Evolutionary conservation across 2,888 invertebrate species (phyloP), one percentile per base, ranked within the genome.

Genomic region (Oxytorus armatus): DNA sequence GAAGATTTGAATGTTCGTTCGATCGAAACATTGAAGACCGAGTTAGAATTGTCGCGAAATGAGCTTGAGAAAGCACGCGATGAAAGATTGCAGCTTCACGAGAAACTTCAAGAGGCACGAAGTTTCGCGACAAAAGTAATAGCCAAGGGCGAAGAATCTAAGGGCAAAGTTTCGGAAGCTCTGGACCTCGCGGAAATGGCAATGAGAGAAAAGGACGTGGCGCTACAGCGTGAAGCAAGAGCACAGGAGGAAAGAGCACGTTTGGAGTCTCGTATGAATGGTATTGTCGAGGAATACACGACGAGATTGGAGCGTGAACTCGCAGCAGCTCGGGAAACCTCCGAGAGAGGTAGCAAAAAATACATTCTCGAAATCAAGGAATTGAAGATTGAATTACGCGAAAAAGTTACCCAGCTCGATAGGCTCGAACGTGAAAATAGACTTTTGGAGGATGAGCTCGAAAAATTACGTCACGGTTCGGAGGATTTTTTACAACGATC

Each of bases 151-250:
- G 88, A 89, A 16, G 92, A 93, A 78, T 93, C 94, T 1, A 92
- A 93, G 85, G 86, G 86, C 5, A 94, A 94, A 87, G 93, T 95
- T 1, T 92, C 92, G 4, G 95, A 95, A 87, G 94, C 95, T 0
- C 87, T 95, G 33, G 90, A 92, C 39, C 84, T 95, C 0, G 93
- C 94, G 25, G 94, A 95, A 84, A 80, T 87, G 5, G 94, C 94
- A 0, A 92, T 94, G 2, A 89, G 89, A n/a, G 95, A 95, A 85
- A 95, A 94, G 85, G 93, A 93, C 76, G 91, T 92, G 1, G 93
- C 94, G 3, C 83, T 94, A 5, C 90, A 92, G 78, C 91, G 93
- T 29, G 94, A 95, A 86, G 89, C 86, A 1, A 81, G 76, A 21
- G 49, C 86, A 29, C 14, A 90, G 0, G 90, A 90, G 29, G 90